These are phyloP conservation scores for Ligdia adustata DNA, from an alignment of 2,888 invertebrate genomes.

Conservation along the genomic window DNA sequence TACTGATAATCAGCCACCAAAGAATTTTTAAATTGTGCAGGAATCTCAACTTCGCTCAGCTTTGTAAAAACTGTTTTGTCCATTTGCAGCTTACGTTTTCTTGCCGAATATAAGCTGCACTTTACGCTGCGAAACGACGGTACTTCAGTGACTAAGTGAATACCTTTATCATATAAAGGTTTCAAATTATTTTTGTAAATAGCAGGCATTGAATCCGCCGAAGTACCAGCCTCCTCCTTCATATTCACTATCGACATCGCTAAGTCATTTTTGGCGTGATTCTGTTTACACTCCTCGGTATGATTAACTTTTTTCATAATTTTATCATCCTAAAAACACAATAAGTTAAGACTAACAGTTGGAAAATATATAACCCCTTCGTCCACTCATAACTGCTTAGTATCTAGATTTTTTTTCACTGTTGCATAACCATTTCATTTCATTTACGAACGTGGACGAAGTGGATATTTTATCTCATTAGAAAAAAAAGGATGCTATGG, in stretches of 20 bases:
- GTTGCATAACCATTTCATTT: conserved; percentile 1
- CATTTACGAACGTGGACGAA: too few species aligned
- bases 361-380: neutral
- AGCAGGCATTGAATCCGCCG: too few species aligned
- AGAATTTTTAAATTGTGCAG: conserved; percentile 1
- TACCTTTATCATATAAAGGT: too few species aligned
- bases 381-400: neutral
- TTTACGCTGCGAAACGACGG: conserved; percentile 4
- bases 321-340: conserved; percentile 4
- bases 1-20: conserved; percentile 2
- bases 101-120: conserved; percentile 6
- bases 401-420: neutral
- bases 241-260: too few species aligned
- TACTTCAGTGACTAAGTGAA: too few species aligned
- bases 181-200: too few species aligned
- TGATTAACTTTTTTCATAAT: conserved; percentile 1
- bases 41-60: conserved; percentile 4
- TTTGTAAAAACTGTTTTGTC: conserved; percentile 6
- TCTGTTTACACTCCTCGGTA: conserved; percentile 2
- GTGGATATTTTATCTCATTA: too few species aligned
- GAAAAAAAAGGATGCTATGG: too few species aligned
- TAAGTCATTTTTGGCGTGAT: conserved; percentile 3
- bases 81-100: conserved; percentile 6
- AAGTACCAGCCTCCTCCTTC: too few species aligned
- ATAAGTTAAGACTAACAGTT: conserved; percentile 2